These are phyloP conservation scores for Notolepis coatsorum DNA, from an alignment of 2,797 vertebrate species.

Conservation along the genomic window DNA sequence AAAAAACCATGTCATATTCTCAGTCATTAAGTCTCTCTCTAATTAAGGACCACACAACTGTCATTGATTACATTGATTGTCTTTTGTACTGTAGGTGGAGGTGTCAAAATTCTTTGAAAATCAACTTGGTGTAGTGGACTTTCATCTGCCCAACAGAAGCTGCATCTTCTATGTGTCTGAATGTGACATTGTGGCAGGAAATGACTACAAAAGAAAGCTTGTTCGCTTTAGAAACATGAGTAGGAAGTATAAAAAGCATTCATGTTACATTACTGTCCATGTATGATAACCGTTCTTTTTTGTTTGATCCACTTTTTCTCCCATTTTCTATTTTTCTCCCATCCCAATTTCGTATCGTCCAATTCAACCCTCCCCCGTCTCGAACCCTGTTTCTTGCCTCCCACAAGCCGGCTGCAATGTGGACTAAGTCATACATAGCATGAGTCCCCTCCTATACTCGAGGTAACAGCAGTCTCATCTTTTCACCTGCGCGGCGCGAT, in stretches of 20 bases:
- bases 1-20: too few species aligned
- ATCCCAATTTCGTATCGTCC: too few species aligned
- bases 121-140: constrained; percentile 85
- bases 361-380: too few species aligned
- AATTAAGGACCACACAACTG: too few species aligned
- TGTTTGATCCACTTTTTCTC: background rate
- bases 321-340: accelerated
- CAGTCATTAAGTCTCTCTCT: too few species aligned
- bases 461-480: too few species aligned
- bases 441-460: too few species aligned
- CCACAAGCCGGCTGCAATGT: too few species aligned
- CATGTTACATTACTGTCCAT: background rate
- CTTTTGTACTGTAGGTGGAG: too few species aligned
- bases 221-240: constrained; percentile 91
- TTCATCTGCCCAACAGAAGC: constrained; percentile 86
- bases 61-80: background rate
- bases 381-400: background rate
- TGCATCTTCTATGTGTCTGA: constrained; percentile 91
- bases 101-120: constrained; percentile 86
- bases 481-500: too few species aligned
- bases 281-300: background rate
- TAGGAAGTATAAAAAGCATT: constrained; percentile 16
- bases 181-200: constrained; percentile 87
- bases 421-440: too few species aligned
- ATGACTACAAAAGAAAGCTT: constrained; percentile 87